Base-by-base conservation (phyloP, 2,888 invertebrate genomes). In the Chymomyza procnemis region DNA sequence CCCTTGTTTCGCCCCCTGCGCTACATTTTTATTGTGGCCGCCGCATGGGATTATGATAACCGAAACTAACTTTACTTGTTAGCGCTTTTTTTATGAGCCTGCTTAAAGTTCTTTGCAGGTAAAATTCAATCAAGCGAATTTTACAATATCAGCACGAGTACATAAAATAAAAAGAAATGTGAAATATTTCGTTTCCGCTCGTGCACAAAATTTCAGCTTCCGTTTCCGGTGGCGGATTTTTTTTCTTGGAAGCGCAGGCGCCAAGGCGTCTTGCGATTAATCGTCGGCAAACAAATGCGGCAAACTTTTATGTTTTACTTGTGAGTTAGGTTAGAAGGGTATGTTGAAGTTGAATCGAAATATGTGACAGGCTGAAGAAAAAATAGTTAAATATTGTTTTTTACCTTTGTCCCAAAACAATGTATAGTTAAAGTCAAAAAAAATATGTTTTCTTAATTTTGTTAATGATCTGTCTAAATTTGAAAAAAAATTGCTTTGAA, bases 251-350 rank as follows among this genome's bases (percentile, higher is more conserved):
- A 63, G 57, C 63, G 60, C 71, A 73, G 86, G 86, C 86, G 86
- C 87, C 88, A 82, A 67, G 50, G 64, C 61, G 72, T 66, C 69
- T 69, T 71, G 73, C 77, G 83, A 80, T 86, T 86, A 86, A 87
- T 87, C 86, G 87, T 78, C 78, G 73, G 75, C 71, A 73, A 82
- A 65, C 57, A 60, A 46, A 55, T 52, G 52, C 19, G 21, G 22
- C 22, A 46, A 62, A 62, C 41, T 41, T 61, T 61, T 54, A 2
- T n/a, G 50, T 3, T 26, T 26, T 16, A 26, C 26, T 6, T 8
- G 26, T 26, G 26, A 6, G 26, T 26, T 6, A 6, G 6, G n/a
- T n/a, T 26, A 6, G 8, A 26, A 26, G 26, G 26, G 26, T 26
- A 26, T 26, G 8, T 26, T 26, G 4, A 26, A 26, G 6, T 26